Percentiles rank a stretch among this genome's conserved stretches.
Conservation (phyloP, 37 sponge, comb jelly and placozoan genomes). For the Aphrocallistes beatrix region DNA sequence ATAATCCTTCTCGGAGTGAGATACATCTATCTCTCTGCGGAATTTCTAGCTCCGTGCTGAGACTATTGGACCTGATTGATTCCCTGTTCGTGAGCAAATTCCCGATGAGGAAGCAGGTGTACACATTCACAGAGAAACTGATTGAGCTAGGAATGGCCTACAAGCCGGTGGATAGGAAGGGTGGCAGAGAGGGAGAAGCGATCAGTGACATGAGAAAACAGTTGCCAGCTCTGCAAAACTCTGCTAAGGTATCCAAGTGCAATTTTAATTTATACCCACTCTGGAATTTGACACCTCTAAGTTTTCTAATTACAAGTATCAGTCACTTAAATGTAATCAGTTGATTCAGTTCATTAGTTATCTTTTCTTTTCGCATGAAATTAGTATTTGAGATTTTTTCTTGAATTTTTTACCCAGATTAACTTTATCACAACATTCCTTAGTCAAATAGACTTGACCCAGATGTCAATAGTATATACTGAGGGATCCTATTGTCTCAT, state of each 20-base stretch:
- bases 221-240: neutral
- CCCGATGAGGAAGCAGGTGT: conserved; percentile 78
- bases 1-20: neutral
- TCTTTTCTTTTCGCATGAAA: too few relatives aligned
- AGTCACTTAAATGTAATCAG: too few relatives aligned
- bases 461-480: too few relatives aligned
- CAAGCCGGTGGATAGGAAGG: neutral
- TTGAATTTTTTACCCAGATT: too few relatives aligned
- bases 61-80: conserved; percentile 65
- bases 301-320: too few relatives aligned
- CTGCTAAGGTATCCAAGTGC: neutral
- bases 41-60: neutral
- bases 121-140: conserved; percentile 17
- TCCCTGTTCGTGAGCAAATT: conserved; percentile 67
- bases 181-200: neutral
- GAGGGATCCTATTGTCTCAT: too few relatives aligned
- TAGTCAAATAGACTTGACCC: too few relatives aligned
- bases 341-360: too few relatives aligned
- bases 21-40: neutral
- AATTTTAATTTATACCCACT: too few relatives aligned
- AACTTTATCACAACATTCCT: too few relatives aligned
- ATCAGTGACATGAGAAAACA: conserved; percentile 14
- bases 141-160: neutral
- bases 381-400: too few relatives aligned
- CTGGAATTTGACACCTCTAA: too few relatives aligned